Evolutionary conservation across 2,113 vertebrate genomes (phyloP).

Genomic region (Eptatretus burgeri): DNA sequence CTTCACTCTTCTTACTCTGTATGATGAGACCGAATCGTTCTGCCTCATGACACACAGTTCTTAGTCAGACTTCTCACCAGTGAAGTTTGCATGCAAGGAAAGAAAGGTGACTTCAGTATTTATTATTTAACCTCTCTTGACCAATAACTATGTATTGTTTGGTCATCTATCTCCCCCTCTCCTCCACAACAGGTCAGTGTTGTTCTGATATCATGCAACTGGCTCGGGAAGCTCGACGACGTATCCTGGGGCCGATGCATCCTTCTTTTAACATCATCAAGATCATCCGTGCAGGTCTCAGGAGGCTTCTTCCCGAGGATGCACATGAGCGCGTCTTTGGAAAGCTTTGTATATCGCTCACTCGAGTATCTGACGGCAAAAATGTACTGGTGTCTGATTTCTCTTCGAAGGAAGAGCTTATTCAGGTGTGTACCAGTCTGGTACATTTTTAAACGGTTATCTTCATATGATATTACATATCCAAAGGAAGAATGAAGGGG

Average conservation of each 20-base stretch:
- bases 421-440: conserved; percentile 27
- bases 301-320: conserved; percentile 28
- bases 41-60: too few species aligned
- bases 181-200: conserved; percentile 18
- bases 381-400: conserved; percentile 58
- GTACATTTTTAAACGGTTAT: not conserved
- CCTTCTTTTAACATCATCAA: conserved; percentile 37
- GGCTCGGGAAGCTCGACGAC: conserved; percentile 24
- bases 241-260: conserved; percentile 40
- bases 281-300: conserved; percentile 21
- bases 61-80: too few species aligned
- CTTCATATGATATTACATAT: not conserved
- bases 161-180: not conserved
- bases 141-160: not conserved
- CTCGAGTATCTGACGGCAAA: conserved; percentile 43
- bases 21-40: too few species aligned
- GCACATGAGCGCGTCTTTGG: conserved; percentile 26
- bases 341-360: conserved; percentile 37
- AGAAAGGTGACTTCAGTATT: too few species aligned
- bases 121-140: too few species aligned
- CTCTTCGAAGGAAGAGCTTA: conserved; percentile 47
- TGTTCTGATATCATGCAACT: conserved; percentile 19
- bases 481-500: not conserved
- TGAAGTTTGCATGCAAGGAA: too few species aligned
- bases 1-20: too few species aligned